Base-by-base conservation (phyloP, 1,140 invertebrate genomes). In the Rhopalosiphum padi region DNA sequence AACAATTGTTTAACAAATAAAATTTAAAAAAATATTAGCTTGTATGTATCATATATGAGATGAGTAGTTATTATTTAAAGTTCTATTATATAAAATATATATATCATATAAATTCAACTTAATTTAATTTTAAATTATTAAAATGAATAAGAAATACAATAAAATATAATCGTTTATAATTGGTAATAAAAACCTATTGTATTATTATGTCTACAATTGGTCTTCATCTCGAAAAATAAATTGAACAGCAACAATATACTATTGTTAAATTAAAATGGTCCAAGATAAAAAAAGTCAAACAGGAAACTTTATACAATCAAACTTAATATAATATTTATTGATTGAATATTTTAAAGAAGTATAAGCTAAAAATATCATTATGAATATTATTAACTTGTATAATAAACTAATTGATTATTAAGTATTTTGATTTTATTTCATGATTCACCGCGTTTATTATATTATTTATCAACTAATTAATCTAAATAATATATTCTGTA, bases 201-300 rank as follows among this genome's bases (percentile, higher is more conserved):
- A n/a, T 51, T 88, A 35, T 88, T 35, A 88, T 51, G 30, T 88
- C 5, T 88, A 88, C 11, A 88, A 89, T 53, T 53, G 87, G 87
- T 89, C n/a, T 53, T 88, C 35, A 53, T 2, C 8, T 53, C 25
- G 1, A 22, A 7, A 89, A 89, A 89, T 89, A 18, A 89, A 89
- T 89, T 89, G 35, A 89, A 89, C 37, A 6, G 1, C 1, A 53
- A 89, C n/a, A 53, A 89, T 51, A 88, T 23, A 5, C 0, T 37
- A 89, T 37, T 89, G n/a, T 89, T 37, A 18, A 89, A 53, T 89
- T 89, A 18, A 53, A 89, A 89, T 53, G 21, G 18, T 89, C 22
- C 0, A 37, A 89, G n/a, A 53, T 88, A 53, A n/a, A 89, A 86
- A 46, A 89, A 37, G 46, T 9, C 48, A 15, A 89, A 53, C 21